Base-by-base conservation (phyloP, 2,888 invertebrate genomes). In the Eristalinus aeneus region DNA sequence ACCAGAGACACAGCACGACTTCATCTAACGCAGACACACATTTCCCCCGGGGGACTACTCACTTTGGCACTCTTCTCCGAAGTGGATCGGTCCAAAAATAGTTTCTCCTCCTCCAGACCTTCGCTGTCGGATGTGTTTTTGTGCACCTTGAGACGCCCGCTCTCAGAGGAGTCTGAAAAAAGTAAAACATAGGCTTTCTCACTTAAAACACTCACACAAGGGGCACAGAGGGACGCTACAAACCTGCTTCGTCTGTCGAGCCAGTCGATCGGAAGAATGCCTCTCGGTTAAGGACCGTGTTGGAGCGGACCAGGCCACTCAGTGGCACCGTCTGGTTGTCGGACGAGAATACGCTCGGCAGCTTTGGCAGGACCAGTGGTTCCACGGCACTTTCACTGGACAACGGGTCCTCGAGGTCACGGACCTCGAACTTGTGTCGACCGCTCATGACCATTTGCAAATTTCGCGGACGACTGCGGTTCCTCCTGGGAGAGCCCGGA, bases 401-500 rank as follows among this genome's bases (percentile, higher is more conserved):
- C 1, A 91, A 88, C 9, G 93, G 92, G 89, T 93, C 93, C 56
- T 94, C 94, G 12, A 90, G 81, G 89, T 97, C 96, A 32, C 95
- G 93, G 2, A 97, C 95, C 88, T 97, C 96, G 92, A 97, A 97
- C 88, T 94, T 95, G 89, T 96, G 96, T 0, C 95, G 93, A 61
- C 95, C 95, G 54, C 94, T 94, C 92, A 96, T 95, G 39, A 96
- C 94, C 94, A 96, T 95, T 91, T 96, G 95, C 56, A 96, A 92
- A 90, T 95, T 96, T 67, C 96, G 93, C 0, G 95, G 95, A 83
- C 95, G 94, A 77, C 91, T 91, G 64, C 94, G 92, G 76, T 91
- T 92, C 0, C 92, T 90, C 71, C 91, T 90, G 10, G 92, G 91
- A 27, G 92, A 91, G 75, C 77, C 82, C 1, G 84, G 89, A 88